Evolutionary conservation across 2,113 vertebrate species (phyloP).

Genomic region (Pungitius pungitius): DNA sequence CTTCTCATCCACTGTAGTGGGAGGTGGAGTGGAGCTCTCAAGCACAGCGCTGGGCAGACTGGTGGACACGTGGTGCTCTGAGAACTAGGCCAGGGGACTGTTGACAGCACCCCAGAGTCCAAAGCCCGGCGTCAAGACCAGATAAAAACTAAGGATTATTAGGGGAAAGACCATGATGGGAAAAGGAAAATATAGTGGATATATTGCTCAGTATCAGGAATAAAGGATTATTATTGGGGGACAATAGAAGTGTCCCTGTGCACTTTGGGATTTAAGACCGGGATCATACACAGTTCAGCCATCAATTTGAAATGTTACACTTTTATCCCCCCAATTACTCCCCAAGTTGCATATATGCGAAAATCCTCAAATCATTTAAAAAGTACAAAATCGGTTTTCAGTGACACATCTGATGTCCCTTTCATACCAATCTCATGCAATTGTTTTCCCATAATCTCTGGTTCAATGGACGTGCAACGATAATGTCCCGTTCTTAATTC

Average conservation of each 20-base stretch:
- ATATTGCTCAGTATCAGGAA: conserved; percentile 1
- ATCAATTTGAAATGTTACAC: too few species aligned
- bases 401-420: too few species aligned
- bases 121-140: conserved; percentile 49
- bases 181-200: conserved; percentile 14
- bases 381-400: too few species aligned
- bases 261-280: conserved; percentile 1
- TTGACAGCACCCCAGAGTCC: conserved; percentile 50
- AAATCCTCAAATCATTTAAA: too few species aligned
- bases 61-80: conserved; percentile 58
- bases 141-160: conserved; percentile 47
- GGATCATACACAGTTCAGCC: not conserved
- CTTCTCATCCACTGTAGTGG: conserved; percentile 70
- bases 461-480: not conserved
- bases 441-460: not conserved
- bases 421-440: not conserved
- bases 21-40: conserved; percentile 67
- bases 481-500: not conserved
- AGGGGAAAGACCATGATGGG: not conserved
- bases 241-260: not conserved
- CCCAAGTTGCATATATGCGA: too few species aligned
- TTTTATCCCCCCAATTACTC: too few species aligned
- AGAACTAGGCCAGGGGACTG: conserved; percentile 71
- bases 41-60: conserved; percentile 52
- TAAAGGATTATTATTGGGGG: conserved; percentile 21